These are phyloP conservation scores for Mus pahari DNA, from an alignment of 2,113 vertebrate genomes.

Conservation along the genomic window DNA sequence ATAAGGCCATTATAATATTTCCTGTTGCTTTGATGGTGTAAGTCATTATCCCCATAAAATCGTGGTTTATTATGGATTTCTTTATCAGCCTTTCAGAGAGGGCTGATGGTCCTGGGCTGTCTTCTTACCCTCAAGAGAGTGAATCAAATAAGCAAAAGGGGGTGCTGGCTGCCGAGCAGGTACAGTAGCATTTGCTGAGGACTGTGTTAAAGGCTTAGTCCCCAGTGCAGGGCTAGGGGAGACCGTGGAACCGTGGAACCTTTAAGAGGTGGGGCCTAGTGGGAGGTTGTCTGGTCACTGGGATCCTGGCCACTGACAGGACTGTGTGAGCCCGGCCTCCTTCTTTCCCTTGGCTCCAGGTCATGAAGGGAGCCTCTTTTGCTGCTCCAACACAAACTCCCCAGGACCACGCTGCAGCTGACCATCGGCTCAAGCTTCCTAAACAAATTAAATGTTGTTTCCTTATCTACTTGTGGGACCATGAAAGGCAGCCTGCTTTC, in stretches of 20 bases:
- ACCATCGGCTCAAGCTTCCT: neutral
- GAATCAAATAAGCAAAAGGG: neutral
- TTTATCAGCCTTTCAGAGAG: neutral
- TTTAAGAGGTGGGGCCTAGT: neutral
- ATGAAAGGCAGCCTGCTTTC: too few relatives aligned
- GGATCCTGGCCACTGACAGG: neutral
- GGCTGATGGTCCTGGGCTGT: neutral
- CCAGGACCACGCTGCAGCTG: neutral
- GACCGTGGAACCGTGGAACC: too few relatives aligned
- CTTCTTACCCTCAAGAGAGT: neutral
- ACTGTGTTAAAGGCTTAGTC: neutral
- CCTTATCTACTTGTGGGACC: too few relatives aligned
- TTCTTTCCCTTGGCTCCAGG: neutral
- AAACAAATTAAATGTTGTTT: neutral
- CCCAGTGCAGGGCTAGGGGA: neutral
- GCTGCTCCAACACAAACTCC: neutral
- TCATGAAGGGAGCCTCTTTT: neutral
- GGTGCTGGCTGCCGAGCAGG: neutral
- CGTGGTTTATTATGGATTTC: neutral
- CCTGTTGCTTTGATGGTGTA: neutral
- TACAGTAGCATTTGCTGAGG: neutral
- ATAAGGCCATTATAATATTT: neutral
- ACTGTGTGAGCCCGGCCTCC: neutral
- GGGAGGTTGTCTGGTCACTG: neutral
- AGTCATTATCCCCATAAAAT: neutral